Evolutionary conservation across 2,113 vertebrate species (phyloP).

Genomic region (Pica pica): DNA sequence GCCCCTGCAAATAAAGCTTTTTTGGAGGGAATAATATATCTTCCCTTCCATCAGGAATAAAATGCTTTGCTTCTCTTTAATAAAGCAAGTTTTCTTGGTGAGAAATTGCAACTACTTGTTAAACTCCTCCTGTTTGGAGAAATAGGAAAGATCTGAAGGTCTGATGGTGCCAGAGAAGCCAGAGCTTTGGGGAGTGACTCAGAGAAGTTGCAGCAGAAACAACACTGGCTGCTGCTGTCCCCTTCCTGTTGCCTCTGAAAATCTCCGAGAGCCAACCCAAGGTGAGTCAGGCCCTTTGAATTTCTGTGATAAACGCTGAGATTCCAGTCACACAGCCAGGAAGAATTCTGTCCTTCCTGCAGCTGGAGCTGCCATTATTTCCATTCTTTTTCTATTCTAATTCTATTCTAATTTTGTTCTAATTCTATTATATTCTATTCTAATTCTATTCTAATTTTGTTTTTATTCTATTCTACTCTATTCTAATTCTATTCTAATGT

Average conservation of each 20-base stretch:
- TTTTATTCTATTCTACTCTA: not conserved
- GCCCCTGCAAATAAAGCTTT: not conserved
- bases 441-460: no score
- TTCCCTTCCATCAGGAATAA: not conserved
- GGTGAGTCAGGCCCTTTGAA: not conserved
- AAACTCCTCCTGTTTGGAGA: not conserved
- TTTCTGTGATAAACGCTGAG: not conserved
- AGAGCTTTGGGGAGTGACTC: not conserved
- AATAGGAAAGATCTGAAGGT: not conserved
- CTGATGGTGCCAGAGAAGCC: rapidly evolving
- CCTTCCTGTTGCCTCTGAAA: not conserved
- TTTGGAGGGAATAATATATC: not conserved
- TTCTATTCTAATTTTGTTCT: no score
- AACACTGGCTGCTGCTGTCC: not conserved
- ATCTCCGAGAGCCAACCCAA: not conserved
- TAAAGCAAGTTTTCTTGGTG: not conserved
- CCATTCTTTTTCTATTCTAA: not conserved
- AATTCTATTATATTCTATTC: no score
- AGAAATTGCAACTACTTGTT: not conserved
- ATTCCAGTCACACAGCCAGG: not conserved
- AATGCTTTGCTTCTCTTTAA: not conserved
- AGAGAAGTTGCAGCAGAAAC: not conserved
- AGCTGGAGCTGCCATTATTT: not conserved
- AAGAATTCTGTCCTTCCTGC: not conserved
- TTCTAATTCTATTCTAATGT: no score